A percentile compares a stretch with the other conserved stretches of the same genome.
Evolutionary conservation across 1,140 invertebrate genomes (phyloP).

Genomic region (Prorops nasuta): DNA sequence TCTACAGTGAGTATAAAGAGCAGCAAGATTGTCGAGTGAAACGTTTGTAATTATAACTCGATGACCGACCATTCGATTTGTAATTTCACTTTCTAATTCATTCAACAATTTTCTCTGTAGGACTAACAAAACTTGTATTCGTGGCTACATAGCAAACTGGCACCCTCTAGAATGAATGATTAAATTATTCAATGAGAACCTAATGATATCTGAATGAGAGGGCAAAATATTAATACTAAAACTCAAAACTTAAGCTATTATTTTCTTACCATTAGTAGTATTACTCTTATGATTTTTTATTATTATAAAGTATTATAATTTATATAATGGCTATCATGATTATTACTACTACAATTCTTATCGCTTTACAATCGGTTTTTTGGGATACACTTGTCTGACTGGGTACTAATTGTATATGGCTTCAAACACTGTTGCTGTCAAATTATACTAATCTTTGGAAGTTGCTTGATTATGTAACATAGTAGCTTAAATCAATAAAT

Average conservation of each 20-base stretch:
- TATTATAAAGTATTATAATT: too few relatives aligned
- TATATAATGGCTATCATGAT: too few relatives aligned
- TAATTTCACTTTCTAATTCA: conserved; percentile 33
- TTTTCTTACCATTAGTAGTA: too few relatives aligned
- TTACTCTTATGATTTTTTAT: too few relatives aligned
- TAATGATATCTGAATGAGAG: conserved; percentile 49
- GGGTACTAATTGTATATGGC: conserved; percentile 29
- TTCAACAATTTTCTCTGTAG: conserved; percentile 41
- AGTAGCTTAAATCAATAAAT: conserved; percentile 25
- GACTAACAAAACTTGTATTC: conserved; percentile 47
- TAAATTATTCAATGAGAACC: conserved; percentile 37
- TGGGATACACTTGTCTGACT: too few relatives aligned
- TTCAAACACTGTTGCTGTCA: conserved; percentile 23
- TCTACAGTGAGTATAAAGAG: conserved; percentile 58
- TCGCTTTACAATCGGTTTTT: too few relatives aligned
- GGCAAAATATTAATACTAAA: conserved; percentile 59
- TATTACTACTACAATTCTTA: too few relatives aligned
- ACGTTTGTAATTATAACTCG: conserved; percentile 46
- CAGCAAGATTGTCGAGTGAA: conserved; percentile 50
- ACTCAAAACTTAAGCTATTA: too few relatives aligned
- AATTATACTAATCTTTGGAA: conserved; percentile 31
- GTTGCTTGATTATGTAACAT: conserved; percentile 25
- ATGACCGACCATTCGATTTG: conserved; percentile 36
- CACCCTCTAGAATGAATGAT: conserved; percentile 37
- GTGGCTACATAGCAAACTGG: conserved; percentile 31